phyloP scores from a whole-genome alignment of 1,140 invertebrate genomes.

The Saccostrea cuccullata region DNA sequence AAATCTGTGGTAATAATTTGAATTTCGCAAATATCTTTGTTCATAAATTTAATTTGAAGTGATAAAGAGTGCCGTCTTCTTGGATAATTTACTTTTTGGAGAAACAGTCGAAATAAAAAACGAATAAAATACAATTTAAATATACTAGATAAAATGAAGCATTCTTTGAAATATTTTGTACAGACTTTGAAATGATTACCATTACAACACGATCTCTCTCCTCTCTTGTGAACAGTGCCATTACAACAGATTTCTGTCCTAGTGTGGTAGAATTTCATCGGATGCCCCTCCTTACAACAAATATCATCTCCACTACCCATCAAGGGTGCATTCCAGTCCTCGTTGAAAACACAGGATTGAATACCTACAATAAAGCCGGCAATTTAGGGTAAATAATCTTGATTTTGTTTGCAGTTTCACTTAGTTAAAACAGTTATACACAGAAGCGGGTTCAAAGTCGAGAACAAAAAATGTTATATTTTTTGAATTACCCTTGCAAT shows the following conservation, averaged over 20 bases:
- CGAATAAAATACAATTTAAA: too few species aligned
- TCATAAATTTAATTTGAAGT: too few species aligned
- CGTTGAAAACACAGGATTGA: not conserved
- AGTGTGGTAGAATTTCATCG: not conserved
- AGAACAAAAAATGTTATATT: not conserved
- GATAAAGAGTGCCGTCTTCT: not conserved
- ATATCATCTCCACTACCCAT: not conserved
- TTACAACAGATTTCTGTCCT: slow-evolving; percentile 8
- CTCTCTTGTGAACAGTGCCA: not conserved
- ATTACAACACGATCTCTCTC: not conserved
- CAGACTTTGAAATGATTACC: not conserved
- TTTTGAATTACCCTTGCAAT: not conserved
- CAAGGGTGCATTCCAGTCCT: not conserved
- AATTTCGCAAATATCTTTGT: not conserved
- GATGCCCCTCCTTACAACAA: not conserved
- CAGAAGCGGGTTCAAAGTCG: not conserved
- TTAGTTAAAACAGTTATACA: not conserved
- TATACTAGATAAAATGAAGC: too few species aligned
- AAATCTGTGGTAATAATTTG: not conserved
- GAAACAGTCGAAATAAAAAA: too few species aligned
- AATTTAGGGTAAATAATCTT: too few species aligned
- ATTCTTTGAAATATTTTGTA: not conserved
- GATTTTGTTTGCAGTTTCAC: not conserved
- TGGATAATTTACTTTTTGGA: not conserved
- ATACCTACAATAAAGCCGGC: not conserved